Evolutionary conservation across 2,113 vertebrate genomes (phyloP), one percentile per base, ranked within the genome.

Genomic region (Bujurquina vittata): DNA sequence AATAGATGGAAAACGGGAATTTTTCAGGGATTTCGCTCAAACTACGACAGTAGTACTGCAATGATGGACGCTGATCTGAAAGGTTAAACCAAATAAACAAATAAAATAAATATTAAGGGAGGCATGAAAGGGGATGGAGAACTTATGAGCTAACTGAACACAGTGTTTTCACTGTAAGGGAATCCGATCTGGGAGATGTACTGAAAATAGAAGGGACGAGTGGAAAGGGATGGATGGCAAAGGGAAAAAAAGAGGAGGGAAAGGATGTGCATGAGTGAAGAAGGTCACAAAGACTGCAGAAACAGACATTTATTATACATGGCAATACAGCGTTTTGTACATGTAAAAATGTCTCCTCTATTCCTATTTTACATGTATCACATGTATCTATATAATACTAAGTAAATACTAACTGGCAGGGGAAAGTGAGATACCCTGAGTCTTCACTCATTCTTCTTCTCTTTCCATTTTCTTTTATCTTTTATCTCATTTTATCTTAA

Each of bases 291-390:
- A 84, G 75, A 72, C 80, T 88, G 79, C 78, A 88, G 83, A 84
- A 87, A 87, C 65, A 90, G 20, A 90, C 81, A 92, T 91, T 90
- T 60, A 91, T 93, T 79, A 88, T 87, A 72, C 22, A 60, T 85
- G 77, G 73, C 79, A 86, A 81, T 54, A 67, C n/a, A 35, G 35
- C 33, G 26, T 55, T 61, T 79, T 75, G 9, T 37, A 4, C 11
- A 12, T 75, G 31, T 80, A 46, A 65, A 80, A 69, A 76, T 52
- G 23, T 84, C 57, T 72, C 77, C 49, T 72, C 81, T 75, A 77
- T 88, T 77, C 69, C 17, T 18, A 15, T 26, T 43, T 43, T 14
- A 65, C 3, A 8, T 26, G 22, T 67, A 67, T 22, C 23, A 49
- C 22, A n/a, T 58, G 54, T 76, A 9, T 55, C 57, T 49, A 33